Evolutionary conservation across 2,888 invertebrate genomes (phyloP).

Genomic region (Diarsia dahlii): DNA sequence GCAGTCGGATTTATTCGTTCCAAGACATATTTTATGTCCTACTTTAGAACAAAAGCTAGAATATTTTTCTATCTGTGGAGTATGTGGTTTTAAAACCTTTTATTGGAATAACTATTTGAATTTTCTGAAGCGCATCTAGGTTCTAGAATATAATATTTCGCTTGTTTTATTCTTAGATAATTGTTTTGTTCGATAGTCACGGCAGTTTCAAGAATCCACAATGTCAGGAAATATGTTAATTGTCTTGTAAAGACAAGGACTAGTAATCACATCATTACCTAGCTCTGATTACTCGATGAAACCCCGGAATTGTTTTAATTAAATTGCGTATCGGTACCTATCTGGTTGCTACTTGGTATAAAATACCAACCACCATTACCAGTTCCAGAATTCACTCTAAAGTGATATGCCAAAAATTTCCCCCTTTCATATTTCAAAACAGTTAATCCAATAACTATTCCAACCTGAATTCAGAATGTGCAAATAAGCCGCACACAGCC

Average conservation of each 20-base stretch:
- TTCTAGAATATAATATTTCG: slow-evolving; percentile 2
- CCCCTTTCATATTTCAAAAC: background rate
- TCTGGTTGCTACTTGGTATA: background rate
- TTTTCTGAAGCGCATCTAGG: background rate
- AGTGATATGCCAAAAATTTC: background rate
- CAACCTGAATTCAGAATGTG: slow-evolving; percentile 23
- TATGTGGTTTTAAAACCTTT: slow-evolving; percentile 34
- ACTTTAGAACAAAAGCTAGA: slow-evolving; percentile 14
- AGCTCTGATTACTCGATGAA: slow-evolving; percentile 2
- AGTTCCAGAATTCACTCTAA: background rate
- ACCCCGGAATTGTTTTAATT: background rate
- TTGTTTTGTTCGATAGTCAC: background rate
- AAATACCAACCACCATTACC: no score
- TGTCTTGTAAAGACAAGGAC: slow-evolving; percentile 16
- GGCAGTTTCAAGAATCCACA: slow-evolving; percentile 8
- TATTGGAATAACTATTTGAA: background rate
- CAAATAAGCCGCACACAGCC: slow-evolving; percentile 4
- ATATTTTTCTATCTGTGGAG: slow-evolving; percentile 18
- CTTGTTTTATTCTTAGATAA: slow-evolving; percentile 5
- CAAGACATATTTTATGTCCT: slow-evolving; percentile 32
- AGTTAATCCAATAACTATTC: slow-evolving; percentile 1
- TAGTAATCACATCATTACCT: slow-evolving; percentile 11
- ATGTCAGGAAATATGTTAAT: slow-evolving; percentile 13
- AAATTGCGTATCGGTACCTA: background rate
- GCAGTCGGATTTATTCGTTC: slow-evolving; percentile 40